A percentile compares a stretch with the other conserved stretches of the same genome.
Conservation (phyloP, 1,140 invertebrate genomes). For the Philotrypesis tridentata region DNA sequence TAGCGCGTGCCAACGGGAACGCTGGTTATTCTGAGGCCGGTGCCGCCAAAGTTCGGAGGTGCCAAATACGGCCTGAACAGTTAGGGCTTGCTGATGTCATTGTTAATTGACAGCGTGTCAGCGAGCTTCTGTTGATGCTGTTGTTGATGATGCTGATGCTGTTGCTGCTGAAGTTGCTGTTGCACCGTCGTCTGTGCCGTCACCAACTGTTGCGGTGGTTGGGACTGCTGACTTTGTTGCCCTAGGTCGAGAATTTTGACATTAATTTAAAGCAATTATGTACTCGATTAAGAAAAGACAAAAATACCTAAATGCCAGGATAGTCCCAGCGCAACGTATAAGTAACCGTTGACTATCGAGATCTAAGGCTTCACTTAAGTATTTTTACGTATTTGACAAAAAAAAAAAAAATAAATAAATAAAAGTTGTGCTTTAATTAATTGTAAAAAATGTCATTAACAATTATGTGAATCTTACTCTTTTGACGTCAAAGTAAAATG, state of each 20-base stretch:
- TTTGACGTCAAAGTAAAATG: too few species aligned
- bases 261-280: not conserved
- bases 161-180: slow-evolving; percentile 41
- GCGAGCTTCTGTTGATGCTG: slow-evolving; percentile 63
- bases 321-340: too few species aligned
- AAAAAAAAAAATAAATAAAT: too few species aligned
- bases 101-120: slow-evolving; percentile 74
- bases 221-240: slow-evolving; percentile 6
- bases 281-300: too few species aligned
- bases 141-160: slow-evolving; percentile 37
- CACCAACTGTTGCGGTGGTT: slow-evolving; percentile 14
- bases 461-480: too few species aligned
- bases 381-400: too few species aligned
- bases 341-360: too few species aligned
- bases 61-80: slow-evolving; percentile 70
- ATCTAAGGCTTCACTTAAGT: too few species aligned
- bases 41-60: slow-evolving; percentile 39
- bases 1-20: slow-evolving; percentile 12
- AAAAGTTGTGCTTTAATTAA: too few species aligned
- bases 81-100: slow-evolving; percentile 72
- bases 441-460: too few species aligned
- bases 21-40: slow-evolving; percentile 48
- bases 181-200: slow-evolving; percentile 31
- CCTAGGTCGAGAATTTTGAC: not conserved
- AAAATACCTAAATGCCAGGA: too few species aligned